These are phyloP conservation scores for Micromussa lordhowensis DNA, from an alignment of 92 coral and sea anemone species.

Conservation along the genomic window DNA sequence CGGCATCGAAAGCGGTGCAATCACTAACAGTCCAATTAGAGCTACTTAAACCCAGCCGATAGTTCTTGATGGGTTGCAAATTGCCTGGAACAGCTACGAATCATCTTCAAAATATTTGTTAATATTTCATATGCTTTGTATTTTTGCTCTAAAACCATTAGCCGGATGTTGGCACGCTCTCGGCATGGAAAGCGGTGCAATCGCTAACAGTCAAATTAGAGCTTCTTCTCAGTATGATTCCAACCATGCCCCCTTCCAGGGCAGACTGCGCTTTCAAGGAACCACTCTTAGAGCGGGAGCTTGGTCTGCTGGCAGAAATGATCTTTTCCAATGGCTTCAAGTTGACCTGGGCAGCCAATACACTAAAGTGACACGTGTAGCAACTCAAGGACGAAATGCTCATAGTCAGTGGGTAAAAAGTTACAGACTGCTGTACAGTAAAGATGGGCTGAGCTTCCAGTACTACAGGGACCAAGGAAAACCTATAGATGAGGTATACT, in stretches of 20 bases:
- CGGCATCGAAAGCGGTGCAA: neutral
- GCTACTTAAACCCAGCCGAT: neutral
- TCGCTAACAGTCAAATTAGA: neutral
- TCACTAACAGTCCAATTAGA: neutral
- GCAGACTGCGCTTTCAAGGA: neutral
- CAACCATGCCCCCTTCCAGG: neutral
- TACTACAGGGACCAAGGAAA: neutral
- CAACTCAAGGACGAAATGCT: neutral
- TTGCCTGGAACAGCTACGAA: too few relatives aligned
- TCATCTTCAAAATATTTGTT: too few relatives aligned
- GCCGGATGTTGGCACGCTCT: neutral
- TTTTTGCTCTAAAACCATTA: too few relatives aligned
- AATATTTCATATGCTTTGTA: too few relatives aligned
- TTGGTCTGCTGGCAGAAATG: neutral
- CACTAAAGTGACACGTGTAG: conserved; percentile 13
- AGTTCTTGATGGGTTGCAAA: too few relatives aligned
- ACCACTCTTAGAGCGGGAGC: neutral
- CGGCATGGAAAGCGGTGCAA: neutral
- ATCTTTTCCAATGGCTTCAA: neutral
- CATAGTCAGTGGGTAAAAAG: neutral
- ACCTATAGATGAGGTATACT: neutral
- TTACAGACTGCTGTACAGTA: neutral
- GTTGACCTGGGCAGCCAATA: conserved; percentile 4
- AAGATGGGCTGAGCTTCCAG: neutral
- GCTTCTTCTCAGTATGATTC: neutral